Evolutionary conservation across 2,797 vertebrate genomes (phyloP), one percentile per base, ranked within the genome.

Genomic region (Cephalopachus bancanus): DNA sequence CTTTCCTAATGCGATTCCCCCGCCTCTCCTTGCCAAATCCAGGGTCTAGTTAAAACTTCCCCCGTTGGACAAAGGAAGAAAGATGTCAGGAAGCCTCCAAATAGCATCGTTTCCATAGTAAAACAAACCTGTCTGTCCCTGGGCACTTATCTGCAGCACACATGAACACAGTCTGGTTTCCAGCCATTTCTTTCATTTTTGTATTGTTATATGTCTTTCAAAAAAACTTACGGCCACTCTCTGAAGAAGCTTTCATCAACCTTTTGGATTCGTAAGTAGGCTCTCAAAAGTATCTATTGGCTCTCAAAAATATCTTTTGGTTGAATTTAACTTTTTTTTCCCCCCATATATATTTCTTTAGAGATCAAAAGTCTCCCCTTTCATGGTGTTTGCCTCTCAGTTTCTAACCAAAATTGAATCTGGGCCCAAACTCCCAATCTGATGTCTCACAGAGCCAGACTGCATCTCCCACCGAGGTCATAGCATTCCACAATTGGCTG

Each of bases 361-460:
- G 11, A 64, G 17, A 74, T 94, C 20, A 69, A 80, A 96, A 81
- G 2, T 79, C 3, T 9, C 37, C 20, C n/a, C 85, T 87, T 84
- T 80, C 60, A 76, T 44, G 94, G n/a, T 71, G 49, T 5, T 33
- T 93, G 28, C 15, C 44, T 96, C 26, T 96, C 92, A 94, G 19
- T 94, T 93, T 96, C 92, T 97, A 94, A 81, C 95, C 89, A 95
- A 97, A 97, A 97, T 96, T 96, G 57, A 96, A 59, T 95, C 83
- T 84, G 15, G 62, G 24, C 44, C 80, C 83, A 88, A 86, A 95
- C 59, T 97, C 96, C 95, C 96, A 95, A 44, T 74, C 22, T 74
- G 91, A 80, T 69, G 62, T 93, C 96, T 81, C 57, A 71, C 0
- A 26, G 65, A 94, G 78, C 30, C n/a, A 91, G 53, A 81, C 51